A percentile compares a stretch with the other conserved stretches of the same genome.
These are phyloP conservation scores for Oxygymnocypris stewartii DNA, from an alignment of 2,113 vertebrate genomes.

Conservation along the genomic window DNA sequence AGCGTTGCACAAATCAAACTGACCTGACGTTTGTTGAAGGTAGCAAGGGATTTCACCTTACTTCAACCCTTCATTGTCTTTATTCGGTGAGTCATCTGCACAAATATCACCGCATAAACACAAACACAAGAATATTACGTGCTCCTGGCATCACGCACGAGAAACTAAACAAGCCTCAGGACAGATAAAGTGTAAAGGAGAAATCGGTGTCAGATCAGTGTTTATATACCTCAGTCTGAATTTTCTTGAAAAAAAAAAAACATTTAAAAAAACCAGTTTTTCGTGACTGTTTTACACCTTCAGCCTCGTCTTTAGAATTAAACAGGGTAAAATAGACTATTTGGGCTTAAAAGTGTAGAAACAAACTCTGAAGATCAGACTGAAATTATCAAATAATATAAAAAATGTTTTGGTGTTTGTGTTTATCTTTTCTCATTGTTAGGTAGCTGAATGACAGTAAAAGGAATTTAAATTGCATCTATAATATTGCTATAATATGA, in stretches of 20 bases:
- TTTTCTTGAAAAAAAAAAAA: no score
- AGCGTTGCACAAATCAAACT: background rate
- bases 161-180: background rate
- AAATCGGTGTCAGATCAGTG: background rate
- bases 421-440: background rate
- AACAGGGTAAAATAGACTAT: background rate
- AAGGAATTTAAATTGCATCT: no score
- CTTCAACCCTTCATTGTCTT: slow-evolving; percentile 24
- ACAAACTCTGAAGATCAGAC: background rate
- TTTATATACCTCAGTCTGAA: background rate
- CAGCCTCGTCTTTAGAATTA: background rate
- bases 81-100: slow-evolving; percentile 3
- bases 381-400: background rate
- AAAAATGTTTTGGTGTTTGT: background rate
- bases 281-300: background rate
- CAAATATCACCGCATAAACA: slow-evolving; percentile 21
- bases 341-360: background rate
- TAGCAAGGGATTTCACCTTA: background rate
- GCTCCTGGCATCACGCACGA: background rate
- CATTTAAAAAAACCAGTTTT: no score
- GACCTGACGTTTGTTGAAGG: slow-evolving; percentile 6
- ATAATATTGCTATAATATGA: no score
- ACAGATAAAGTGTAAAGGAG: background rate
- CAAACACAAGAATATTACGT: background rate
- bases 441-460: background rate